Conservation (phyloP, 1,140 invertebrate genomes). For the Caenorhabditis remanei region DNA sequence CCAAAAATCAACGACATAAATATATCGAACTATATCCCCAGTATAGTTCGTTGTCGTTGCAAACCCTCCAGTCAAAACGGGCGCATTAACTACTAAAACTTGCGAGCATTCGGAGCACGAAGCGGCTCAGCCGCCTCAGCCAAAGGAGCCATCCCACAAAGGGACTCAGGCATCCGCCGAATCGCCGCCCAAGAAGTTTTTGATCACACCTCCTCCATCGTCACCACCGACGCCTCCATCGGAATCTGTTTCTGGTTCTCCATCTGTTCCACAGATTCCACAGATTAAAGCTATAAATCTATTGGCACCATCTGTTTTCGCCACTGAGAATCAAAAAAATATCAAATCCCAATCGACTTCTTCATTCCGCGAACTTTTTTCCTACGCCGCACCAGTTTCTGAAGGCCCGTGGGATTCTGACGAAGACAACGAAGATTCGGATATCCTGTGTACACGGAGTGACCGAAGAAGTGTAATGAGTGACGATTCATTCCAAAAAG, state of each 20-base stretch:
- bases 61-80: not conserved
- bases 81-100: conserved; percentile 39
- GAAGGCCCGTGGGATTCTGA: conserved; percentile 11
- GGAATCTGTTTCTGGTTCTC: no score
- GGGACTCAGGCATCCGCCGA: not conserved
- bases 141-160: not conserved
- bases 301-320: conserved; percentile 24
- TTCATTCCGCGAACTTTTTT: conserved; percentile 20
- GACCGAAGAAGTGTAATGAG: conserved; percentile 26
- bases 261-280: not conserved
- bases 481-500: conserved; percentile 31
- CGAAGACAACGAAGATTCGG: conserved; percentile 15
- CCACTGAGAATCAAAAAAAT: not conserved
- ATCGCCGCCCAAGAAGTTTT: not conserved
- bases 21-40: not conserved
- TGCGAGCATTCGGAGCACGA: conserved; percentile 19
- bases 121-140: conserved; percentile 18
- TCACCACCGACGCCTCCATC: not conserved
- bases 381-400: conserved; percentile 7
- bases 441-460: not conserved
- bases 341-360: not conserved
- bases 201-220: not conserved
- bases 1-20: not conserved
- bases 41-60: not conserved
- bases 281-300: not conserved